Conservation (phyloP, 2,797 vertebrate genomes). For the Enteromius paludinosus region DNA sequence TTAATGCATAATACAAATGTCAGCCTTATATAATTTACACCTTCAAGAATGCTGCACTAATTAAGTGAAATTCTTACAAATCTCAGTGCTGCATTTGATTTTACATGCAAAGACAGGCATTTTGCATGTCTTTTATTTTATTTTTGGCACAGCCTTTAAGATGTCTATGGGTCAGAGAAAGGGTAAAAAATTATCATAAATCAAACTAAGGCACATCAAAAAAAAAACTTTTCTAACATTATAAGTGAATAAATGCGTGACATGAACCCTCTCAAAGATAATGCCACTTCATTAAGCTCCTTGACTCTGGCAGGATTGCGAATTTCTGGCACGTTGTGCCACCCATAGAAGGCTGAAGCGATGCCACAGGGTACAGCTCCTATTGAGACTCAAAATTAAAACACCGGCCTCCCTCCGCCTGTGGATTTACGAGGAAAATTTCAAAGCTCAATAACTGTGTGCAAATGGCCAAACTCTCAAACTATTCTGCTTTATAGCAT, state of each 20-base stretch:
- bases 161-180: not conserved
- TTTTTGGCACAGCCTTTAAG: not conserved
- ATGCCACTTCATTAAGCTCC: conserved; percentile 25
- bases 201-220: not conserved
- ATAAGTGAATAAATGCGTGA: not conserved
- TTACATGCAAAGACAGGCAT: not conserved
- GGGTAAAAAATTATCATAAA: not conserved
- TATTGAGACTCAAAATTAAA: conserved; percentile 38
- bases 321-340: conserved; percentile 19
- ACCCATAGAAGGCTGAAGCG: conserved; percentile 28
- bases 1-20: not conserved
- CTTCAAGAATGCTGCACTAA: not conserved
- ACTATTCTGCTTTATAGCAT: conserved; percentile 20
- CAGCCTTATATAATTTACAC: not conserved
- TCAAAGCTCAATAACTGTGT: conserved; percentile 19
- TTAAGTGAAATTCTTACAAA: not conserved
- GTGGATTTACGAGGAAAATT: conserved; percentile 13
- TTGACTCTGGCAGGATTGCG: conserved; percentile 10
- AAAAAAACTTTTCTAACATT: not conserved
- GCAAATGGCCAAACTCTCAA: conserved; percentile 18
- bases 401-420: conserved; percentile 15
- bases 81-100: not conserved
- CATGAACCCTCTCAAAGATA: conserved; percentile 2
- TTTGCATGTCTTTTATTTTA: too few species aligned
- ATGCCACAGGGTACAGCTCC: conserved; percentile 22